phyloP scores from a whole-genome alignment of 1,140 invertebrate genomes.

The Danaus melanippus region DNA sequence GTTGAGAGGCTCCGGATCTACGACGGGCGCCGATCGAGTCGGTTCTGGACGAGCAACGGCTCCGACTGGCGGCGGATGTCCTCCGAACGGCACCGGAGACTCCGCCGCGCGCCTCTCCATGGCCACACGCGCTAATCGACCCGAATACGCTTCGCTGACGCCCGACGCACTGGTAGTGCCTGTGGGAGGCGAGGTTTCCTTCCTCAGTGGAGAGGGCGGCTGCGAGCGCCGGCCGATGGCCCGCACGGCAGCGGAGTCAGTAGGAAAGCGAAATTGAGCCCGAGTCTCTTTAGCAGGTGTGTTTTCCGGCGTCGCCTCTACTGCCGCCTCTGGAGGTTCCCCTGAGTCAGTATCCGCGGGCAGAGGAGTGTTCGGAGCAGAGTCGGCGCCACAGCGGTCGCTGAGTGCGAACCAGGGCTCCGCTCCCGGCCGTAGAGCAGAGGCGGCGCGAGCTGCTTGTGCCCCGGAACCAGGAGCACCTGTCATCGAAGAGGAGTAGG shows the following conservation, averaged over 20 bases:
- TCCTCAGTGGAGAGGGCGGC: slow-evolving; percentile 78
- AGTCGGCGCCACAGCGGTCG: slow-evolving; percentile 55
- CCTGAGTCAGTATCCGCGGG: slow-evolving; percentile 43
- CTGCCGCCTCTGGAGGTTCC: slow-evolving; percentile 84
- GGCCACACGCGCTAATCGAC: slow-evolving; percentile 65
- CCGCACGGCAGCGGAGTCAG: slow-evolving; percentile 76
- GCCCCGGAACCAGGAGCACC: slow-evolving; percentile 31
- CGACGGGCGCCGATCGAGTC: slow-evolving; percentile 28
- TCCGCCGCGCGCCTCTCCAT: slow-evolving; percentile 36
- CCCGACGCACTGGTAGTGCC: slow-evolving; percentile 41
- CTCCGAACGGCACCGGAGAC: slow-evolving; percentile 41
- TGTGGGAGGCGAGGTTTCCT: slow-evolving; percentile 74
- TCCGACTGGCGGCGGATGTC: slow-evolving; percentile 34
- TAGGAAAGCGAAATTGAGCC: slow-evolving; percentile 58
- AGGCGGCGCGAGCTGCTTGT: slow-evolving; percentile 36
- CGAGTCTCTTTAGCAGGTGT: slow-evolving; percentile 82
- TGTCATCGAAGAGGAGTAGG: slow-evolving; percentile 15
- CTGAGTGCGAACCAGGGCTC: slow-evolving; percentile 57
- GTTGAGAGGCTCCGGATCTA: slow-evolving; percentile 31
- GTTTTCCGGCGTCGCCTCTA: slow-evolving; percentile 90
- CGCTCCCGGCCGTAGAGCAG: slow-evolving; percentile 37
- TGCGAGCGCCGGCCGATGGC: slow-evolving; percentile 73
- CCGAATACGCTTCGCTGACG: slow-evolving; percentile 29
- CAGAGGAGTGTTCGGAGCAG: slow-evolving; percentile 69
- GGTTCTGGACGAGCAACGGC: slow-evolving; percentile 43